Base-by-base conservation (phyloP, 2,797 vertebrate species). In the Emys orbicularis region DNA sequence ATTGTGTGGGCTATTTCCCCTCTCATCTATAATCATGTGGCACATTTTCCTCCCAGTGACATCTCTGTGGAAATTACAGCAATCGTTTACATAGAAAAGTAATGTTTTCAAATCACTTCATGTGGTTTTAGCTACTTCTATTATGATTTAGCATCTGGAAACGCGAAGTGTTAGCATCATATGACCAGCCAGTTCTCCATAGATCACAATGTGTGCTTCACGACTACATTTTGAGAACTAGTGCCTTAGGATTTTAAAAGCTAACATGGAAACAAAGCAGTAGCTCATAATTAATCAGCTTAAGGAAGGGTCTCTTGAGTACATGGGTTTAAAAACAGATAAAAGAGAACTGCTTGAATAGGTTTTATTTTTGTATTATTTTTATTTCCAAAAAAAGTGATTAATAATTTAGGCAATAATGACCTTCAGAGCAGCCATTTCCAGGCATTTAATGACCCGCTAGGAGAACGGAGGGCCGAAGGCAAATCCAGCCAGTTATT, bases 11-110 rank as follows among this genome's bases (percentile, higher is more conserved):
- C 37, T 41, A 74, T 7, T 81, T 23, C 83, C 31, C 59, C 59
- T 53, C 79, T 84, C 37, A 82, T 44, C 84, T 85, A 41, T 86
- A 74, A 88, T 87, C 6, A 83, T 12, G n/a, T 25, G 10, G 37
- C n/a, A 81, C 84, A 79, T 87, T 90, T 84, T 72, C 57, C 47
- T 91, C 74, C 19, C 59, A 29, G 5, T 44, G 52, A 37, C 49
- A 44, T 89, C 94, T 90, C 90, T 94, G 81, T 79, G 54, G 83
- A 54, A 93, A 89, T 90, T 61, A 34, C 84, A 59, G 31, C 50
- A 81, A 77, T 47, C 59, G 56, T 61, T 61, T 56, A 76, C 12
- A 6, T 3, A 52, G 76, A 72, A 76, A 93, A 86, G 94, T 44
- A 81, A 82, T 0, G 0, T 86, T 94, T 93, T 80, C 61, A 83